Percentiles rank a stretch among this genome's conserved stretches.
Evolutionary conservation across 2,888 invertebrate genomes (phyloP).

Genomic region (Cactoblastis cactorum): DNA sequence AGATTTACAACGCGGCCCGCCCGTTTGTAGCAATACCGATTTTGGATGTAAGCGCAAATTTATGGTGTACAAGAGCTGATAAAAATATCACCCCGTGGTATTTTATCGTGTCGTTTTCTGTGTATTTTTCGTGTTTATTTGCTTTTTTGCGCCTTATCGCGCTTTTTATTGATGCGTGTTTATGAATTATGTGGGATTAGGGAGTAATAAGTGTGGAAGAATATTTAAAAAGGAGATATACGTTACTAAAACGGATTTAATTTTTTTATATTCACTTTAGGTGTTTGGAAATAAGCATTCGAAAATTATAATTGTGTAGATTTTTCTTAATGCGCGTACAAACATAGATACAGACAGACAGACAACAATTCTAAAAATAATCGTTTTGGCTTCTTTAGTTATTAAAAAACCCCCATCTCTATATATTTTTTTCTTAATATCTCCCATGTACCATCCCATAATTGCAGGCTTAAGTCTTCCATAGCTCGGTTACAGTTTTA

Average conservation of each 20-base stretch:
- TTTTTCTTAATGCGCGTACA: too few relatives aligned
- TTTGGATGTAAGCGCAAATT: conserved; percentile 65
- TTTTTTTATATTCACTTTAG: too few relatives aligned
- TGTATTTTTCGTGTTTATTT: conserved; percentile 31
- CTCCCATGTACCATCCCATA: background rate
- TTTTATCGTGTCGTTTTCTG: conserved; percentile 45
- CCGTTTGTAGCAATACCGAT: conserved; percentile 50
- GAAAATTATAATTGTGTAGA: too few relatives aligned
- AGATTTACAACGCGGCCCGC: conserved; percentile 48
- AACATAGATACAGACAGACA: too few relatives aligned
- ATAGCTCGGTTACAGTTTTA: too few relatives aligned
- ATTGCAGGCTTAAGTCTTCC: too few relatives aligned
- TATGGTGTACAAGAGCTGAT: conserved; percentile 61
- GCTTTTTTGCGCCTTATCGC: conserved; percentile 19
- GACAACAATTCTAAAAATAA: too few relatives aligned
- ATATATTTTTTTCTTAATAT: too few relatives aligned
- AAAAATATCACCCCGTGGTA: conserved; percentile 58
- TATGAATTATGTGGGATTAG: conserved; percentile 12
- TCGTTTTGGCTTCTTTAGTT: too few relatives aligned
- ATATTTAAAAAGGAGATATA: background rate
- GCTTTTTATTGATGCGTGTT: conserved; percentile 21
- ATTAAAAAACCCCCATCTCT: too few relatives aligned
- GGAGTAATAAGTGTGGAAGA: background rate
- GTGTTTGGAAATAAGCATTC: too few relatives aligned
- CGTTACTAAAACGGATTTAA: background rate